A percentile compares a stretch with the other conserved stretches of the same genome.
phyloP scores from a whole-genome alignment of 2,888 invertebrate species.

The Vesta saturnalis region DNA sequence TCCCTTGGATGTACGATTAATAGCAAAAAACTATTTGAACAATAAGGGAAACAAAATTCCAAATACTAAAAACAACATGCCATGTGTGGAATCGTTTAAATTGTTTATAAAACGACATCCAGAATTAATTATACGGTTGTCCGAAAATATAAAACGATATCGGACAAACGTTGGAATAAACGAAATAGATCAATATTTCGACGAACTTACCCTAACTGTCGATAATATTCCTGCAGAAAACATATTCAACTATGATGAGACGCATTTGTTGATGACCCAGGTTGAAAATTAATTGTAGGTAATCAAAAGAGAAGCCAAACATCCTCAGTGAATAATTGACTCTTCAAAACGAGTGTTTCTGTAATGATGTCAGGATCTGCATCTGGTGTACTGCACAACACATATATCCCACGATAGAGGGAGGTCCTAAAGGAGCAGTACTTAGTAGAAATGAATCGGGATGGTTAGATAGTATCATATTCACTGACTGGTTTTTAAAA shows the following conservation, averaged over 20 bases:
- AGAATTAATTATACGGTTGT: slow-evolving; percentile 16
- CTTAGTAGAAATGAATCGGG: not conserved
- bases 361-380: slow-evolving; percentile 5
- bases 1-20: slow-evolving; percentile 5
- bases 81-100: slow-evolving; percentile 11
- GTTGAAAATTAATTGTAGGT: too few species aligned
- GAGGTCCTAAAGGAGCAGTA: not conserved
- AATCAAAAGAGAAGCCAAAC: slow-evolving; percentile 54
- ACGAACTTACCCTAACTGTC: slow-evolving; percentile 25
- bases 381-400: slow-evolving; percentile 25
- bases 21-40: slow-evolving; percentile 8
- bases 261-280: too few species aligned
- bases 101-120: slow-evolving; percentile 25
- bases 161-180: slow-evolving; percentile 31
- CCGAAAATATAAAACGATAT: slow-evolving; percentile 37
- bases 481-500: slow-evolving; percentile 10
- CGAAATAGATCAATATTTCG: slow-evolving; percentile 31
- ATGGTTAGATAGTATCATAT: slow-evolving; percentile 12
- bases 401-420: not conserved
- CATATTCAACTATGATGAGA: slow-evolving; percentile 55
- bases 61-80: slow-evolving; percentile 26
- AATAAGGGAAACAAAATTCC: not conserved
- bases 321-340: slow-evolving; percentile 41
- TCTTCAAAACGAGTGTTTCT: not conserved
- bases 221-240: slow-evolving; percentile 35